Conservation (phyloP, 2,113 vertebrate species). For the Eretmochelys imbricata region DNA sequence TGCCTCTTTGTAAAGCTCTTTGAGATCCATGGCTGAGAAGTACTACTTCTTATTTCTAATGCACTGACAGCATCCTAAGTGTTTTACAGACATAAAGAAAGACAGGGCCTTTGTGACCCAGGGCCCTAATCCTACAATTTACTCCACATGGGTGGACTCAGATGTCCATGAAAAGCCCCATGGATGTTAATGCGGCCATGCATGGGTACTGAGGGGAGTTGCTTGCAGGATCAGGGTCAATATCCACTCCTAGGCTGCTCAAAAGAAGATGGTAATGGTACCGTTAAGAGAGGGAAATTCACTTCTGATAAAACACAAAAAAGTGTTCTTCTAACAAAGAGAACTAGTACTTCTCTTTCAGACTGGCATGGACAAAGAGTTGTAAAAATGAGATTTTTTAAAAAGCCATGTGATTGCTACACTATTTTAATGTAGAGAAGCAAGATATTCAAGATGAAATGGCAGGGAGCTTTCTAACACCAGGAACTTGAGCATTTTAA, state of each 20-base stretch:
- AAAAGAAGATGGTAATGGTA: background rate
- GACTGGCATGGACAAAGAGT: accelerated
- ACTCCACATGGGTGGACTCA: background rate
- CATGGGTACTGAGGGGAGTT: background rate
- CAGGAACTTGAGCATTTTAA: accelerated
- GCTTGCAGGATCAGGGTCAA: accelerated
- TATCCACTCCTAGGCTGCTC: accelerated
- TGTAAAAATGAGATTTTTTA: background rate
- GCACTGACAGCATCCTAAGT: background rate
- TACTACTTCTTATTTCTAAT: background rate
- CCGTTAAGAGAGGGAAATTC: background rate
- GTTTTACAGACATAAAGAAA: background rate
- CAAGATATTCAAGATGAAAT: accelerated
- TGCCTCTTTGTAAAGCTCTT: background rate
- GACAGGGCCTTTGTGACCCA: background rate
- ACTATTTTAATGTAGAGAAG: background rate
- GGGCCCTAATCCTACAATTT: background rate
- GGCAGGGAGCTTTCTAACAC: background rate
- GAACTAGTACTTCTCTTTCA: background rate
- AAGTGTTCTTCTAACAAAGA: background rate
- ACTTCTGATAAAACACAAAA: background rate
- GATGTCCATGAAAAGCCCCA: background rate
- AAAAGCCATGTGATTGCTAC: background rate
- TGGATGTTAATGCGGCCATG: accelerated
- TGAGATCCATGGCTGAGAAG: background rate